Conservation (phyloP, 2,888 invertebrate species). For the Cryptocephalus primarius region DNA sequence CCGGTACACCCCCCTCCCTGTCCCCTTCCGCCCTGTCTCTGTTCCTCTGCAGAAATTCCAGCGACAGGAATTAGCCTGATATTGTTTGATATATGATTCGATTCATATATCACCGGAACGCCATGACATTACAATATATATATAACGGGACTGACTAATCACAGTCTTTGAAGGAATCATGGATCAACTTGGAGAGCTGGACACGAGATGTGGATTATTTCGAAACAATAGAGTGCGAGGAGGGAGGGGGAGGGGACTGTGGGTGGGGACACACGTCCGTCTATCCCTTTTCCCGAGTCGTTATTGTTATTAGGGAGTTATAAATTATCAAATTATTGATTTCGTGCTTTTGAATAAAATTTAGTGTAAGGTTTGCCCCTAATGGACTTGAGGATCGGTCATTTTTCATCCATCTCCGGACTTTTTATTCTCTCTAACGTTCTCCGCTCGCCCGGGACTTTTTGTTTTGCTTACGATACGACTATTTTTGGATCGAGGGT, state of each 20-base stretch:
- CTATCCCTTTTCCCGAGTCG: conserved; percentile 8
- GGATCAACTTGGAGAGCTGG: conserved; percentile 15
- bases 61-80: conserved; percentile 11
- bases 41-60: too few relatives aligned
- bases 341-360: conserved; percentile 6
- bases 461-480: too few relatives aligned
- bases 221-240: conserved; percentile 19
- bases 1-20: not conserved
- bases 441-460: not conserved
- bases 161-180: conserved; percentile 25
- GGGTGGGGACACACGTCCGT: conserved; percentile 2
- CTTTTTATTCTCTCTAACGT: not conserved
- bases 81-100: conserved; percentile 34
- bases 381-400: not conserved
- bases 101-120: conserved; percentile 33
- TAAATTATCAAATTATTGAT: conserved; percentile 18
- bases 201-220: conserved; percentile 17
- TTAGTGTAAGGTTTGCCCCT: not conserved
- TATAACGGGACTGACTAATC: conserved; percentile 33
- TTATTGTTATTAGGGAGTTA: conserved; percentile 15
- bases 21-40: not conserved
- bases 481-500: too few relatives aligned
- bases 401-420: not conserved
- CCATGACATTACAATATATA: conserved; percentile 26
- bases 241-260: conserved; percentile 5